Evolutionary conservation across 2,113 vertebrate species (phyloP), one percentile per base, ranked within the genome.

Genomic region (Oncorhynchus tshawytscha): DNA sequence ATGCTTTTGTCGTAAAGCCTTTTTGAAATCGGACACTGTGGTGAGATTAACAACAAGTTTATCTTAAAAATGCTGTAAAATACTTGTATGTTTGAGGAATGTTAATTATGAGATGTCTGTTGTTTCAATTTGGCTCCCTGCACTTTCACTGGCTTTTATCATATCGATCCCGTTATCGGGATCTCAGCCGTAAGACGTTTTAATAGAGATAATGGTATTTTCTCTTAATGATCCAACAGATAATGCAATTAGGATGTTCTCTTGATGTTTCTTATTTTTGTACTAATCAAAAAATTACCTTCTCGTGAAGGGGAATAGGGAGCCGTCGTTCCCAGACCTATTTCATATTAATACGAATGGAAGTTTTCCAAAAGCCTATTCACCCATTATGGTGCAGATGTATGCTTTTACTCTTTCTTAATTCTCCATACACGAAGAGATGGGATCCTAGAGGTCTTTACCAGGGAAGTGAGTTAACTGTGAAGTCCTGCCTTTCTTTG

Each of bases 211-310:
- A 81, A 78, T 70, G 69, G 70, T 64, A 73, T 82, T 80, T 73
- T 76, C 78, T 45, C 60, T 67, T 76, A 84, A 81, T 34, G 74
- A 81, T 81, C 71, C 60, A 60, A 60, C 22, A 57, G 70, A 71
- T 82, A 75, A 75, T 65, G 48, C 72, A 80, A 79, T 84, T 76
- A 73, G 51, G 22, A 77, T 72, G n/a, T 67, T 86, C 78, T 72
- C 72, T 64, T 11, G 15, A 67, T 67, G 25, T 67, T 70, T 77
- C 49, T 67, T 15, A 2, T n/a, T 5, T 12, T 29, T n/a, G 66
- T 25, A 27, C 49, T 73, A 73, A 79, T 82, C 73, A 70, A 25
- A 54, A 54, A 4, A 54, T 67, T 54, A 29, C 24, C 45, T 70
- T 34, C 62, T 73, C 31, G 31, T 31, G 70, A 59, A 6, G 12